Base-by-base conservation (phyloP, 1,140 invertebrate species). In the Leptinotarsa lineolata region DNA sequence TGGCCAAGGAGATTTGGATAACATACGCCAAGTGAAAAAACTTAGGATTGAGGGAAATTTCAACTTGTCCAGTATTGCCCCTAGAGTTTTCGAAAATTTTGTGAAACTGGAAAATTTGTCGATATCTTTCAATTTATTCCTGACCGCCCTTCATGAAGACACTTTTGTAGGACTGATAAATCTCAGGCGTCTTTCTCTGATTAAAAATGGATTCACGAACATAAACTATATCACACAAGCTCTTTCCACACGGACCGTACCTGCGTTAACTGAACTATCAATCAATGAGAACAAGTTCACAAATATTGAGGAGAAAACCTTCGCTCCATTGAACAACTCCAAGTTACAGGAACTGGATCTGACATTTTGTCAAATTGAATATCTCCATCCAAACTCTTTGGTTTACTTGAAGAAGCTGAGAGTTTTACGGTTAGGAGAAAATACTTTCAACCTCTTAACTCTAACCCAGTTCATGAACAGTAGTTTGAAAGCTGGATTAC, bases 301-400 rank as follows among this genome's bases (percentile, higher is more conserved):
- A 0, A 71, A 71, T 59, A 79, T 83, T 45, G 30, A 58, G 4
- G 65, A 65, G 39, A 24, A 78, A n/a, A 77, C 77, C 72, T 83
- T 83, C 72, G 12, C 44, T 18, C 15, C 71, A 11, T 74, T 83
- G 74, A 16, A 70, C 13, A 75, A 76, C 48, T 76, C 72, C 39
- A 58, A 45, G 2, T 63, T 84, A n/a, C 58, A 73, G 65, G 83
- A 83, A 78, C 81, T 89, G 3, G 83, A 85, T 76, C 74, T 89
- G 24, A 84, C 84, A 70, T 81, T 87, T 58, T 88, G 87, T 77
- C 84, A 85, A 72, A 75, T 88, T 21, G 86, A 87, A 54, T 83
- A 80, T 48, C 85, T 89, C 30, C 84, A 88, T 81, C 83, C 86
- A 11, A 76, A 84, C 44, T 85, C 84, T 74, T 85, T 89, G 48